phyloP scores from a whole-genome alignment of 2,888 invertebrate genomes.

The Clivina fossor region DNA sequence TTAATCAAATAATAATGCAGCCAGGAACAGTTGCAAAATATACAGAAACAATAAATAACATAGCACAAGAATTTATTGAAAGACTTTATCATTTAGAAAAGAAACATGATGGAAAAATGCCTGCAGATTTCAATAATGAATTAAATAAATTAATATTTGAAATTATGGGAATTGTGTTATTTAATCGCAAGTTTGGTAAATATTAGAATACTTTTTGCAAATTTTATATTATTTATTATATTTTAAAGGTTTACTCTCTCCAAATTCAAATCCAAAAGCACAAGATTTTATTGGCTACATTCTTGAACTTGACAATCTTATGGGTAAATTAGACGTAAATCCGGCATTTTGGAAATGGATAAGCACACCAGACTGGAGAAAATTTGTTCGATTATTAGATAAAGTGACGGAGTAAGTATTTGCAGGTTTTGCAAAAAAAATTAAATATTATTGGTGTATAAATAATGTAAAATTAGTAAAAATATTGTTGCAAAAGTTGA shows the following conservation, averaged over 20 bases:
- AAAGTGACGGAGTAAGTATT: constrained; percentile 51
- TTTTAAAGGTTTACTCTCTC: too few species aligned
- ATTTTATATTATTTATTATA: too few species aligned
- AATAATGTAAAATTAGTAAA: too few species aligned
- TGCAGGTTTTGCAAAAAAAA: too few species aligned
- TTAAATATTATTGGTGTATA: too few species aligned
- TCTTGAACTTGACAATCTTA: constrained; percentile 43
- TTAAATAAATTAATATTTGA: too few species aligned
- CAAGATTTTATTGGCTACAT: constrained; percentile 52
- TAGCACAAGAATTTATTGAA: constrained; percentile 45
- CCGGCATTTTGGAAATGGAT: constrained; percentile 48
- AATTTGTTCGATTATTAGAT: constrained; percentile 49
- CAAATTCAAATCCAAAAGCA: constrained; percentile 47
- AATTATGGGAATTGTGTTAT: too few species aligned
- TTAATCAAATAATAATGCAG: constrained; percentile 59
- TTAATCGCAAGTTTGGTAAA: too few species aligned
- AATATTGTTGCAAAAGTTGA: too few species aligned
- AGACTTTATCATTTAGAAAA: constrained; percentile 38
- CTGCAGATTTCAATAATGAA: constrained; percentile 56
- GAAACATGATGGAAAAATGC: constrained; percentile 42
- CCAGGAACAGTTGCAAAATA: constrained; percentile 50
- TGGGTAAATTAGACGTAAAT: constrained; percentile 47
- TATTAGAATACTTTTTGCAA: too few species aligned
- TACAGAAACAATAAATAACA: constrained; percentile 44
- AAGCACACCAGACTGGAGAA: constrained; percentile 46